phyloP scores from a whole-genome alignment of 2,888 invertebrate genomes.

The Nesidiocoris tenuis region DNA sequence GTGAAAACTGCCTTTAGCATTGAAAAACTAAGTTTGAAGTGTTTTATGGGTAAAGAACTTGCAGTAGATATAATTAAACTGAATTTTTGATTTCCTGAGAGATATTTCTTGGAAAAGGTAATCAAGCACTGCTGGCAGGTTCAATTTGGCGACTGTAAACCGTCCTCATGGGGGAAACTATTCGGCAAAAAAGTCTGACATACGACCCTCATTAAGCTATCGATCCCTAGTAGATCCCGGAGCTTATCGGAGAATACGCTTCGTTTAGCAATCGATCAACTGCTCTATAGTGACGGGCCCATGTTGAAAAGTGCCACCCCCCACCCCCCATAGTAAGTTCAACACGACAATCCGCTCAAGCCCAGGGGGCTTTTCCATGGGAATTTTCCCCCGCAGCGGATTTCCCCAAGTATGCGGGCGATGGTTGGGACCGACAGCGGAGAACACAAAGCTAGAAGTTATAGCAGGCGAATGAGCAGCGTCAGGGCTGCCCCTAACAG shows the following conservation, averaged over 20 bases:
- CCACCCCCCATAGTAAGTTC: background rate
- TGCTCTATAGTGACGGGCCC: background rate
- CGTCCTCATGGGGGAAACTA: no score
- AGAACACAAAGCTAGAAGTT: conserved; percentile 18
- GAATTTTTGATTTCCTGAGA: no score
- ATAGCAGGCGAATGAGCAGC: conserved; percentile 28
- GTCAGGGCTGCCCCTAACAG: conserved; percentile 17
- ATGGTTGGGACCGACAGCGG: background rate
- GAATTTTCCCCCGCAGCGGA: background rate
- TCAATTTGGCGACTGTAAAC: no score
- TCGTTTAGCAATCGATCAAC: background rate
- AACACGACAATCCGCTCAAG: background rate
- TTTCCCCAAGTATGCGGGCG: background rate
- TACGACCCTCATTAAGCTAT: no score
- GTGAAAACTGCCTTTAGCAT: no score
- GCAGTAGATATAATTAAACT: no score
- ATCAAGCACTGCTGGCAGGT: no score
- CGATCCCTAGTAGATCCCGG: background rate
- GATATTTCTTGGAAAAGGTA: no score
- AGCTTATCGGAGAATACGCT: background rate
- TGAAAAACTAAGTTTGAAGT: no score
- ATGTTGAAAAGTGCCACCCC: background rate
- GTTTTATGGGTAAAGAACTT: no score
- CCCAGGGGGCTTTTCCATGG: background rate
- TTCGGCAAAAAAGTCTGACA: no score